Conservation (phyloP, 2,797 vertebrate genomes). For the Falco berigora region DNA sequence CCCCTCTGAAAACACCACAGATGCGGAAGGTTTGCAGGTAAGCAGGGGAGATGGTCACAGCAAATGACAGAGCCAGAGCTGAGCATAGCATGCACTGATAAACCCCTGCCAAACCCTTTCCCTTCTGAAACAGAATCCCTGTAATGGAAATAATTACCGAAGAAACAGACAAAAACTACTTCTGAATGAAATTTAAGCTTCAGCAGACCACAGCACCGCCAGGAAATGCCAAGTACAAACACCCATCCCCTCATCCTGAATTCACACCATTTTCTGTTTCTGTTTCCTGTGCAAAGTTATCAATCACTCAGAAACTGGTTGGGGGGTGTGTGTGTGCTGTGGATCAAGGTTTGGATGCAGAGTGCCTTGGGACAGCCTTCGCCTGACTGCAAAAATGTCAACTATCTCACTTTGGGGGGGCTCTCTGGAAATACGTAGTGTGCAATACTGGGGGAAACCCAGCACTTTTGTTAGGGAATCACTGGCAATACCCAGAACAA, state of each 20-base stretch:
- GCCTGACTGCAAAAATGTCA: neutral
- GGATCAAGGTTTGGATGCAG: neutral
- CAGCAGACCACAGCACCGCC: slow-evolving; percentile 2
- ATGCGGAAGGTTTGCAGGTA: neutral
- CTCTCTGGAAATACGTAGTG: neutral
- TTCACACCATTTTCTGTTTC: slow-evolving; percentile 46
- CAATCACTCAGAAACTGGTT: neutral
- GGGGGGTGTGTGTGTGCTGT: no score
- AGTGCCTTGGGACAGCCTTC: neutral
- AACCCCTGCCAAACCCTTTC: neutral
- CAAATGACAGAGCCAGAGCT: neutral
- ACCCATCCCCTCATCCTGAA: slow-evolving; percentile 11
- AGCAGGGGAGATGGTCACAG: neutral
- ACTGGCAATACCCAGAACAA: neutral
- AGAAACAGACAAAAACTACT: slow-evolving; percentile 1
- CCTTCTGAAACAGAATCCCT: neutral
- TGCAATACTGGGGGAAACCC: neutral
- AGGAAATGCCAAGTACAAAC: slow-evolving; percentile 1
- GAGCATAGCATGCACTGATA: neutral
- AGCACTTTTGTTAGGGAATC: neutral
- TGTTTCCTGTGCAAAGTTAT: slow-evolving; percentile 29
- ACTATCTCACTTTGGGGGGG: neutral
- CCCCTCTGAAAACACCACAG: neutral
- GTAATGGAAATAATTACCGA: slow-evolving; percentile 37
- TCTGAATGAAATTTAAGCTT: slow-evolving; percentile 29